Conservation (phyloP, 1,140 invertebrate genomes). For the Drosophila pseudoobscura region DNA sequence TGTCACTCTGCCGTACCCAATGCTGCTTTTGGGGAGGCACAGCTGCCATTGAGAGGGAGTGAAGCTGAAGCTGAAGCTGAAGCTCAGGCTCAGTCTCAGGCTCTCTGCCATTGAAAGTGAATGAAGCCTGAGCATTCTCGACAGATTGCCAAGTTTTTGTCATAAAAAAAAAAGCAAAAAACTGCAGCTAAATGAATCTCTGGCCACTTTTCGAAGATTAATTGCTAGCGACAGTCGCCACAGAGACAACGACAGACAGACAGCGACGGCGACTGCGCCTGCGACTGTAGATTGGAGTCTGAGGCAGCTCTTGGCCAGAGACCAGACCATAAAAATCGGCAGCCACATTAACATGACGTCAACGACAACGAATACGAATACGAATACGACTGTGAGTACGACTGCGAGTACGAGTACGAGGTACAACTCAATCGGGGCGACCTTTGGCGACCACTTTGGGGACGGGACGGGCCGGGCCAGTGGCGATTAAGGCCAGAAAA, state of each 20-base stretch:
- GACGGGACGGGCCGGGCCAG: conserved; percentile 19
- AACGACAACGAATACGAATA: conserved; percentile 52
- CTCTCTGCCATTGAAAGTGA: conserved; percentile 75
- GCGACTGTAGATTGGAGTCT: background rate
- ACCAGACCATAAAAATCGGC: conserved; percentile 73
- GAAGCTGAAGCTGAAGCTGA: conserved; percentile 11
- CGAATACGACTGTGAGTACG: conserved; percentile 8
- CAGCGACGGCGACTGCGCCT: too few species aligned
- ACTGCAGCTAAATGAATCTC: conserved; percentile 44
- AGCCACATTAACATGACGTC: conserved; percentile 62
- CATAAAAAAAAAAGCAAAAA: conserved; percentile 34
- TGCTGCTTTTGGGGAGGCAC: too few species aligned
- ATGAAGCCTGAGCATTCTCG: conserved; percentile 72
- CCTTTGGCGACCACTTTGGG: conserved; percentile 27
- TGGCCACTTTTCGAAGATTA: conserved; percentile 75
- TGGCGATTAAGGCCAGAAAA: conserved; percentile 57
- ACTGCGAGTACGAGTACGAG: conserved; percentile 11
- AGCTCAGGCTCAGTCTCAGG: conserved; percentile 2
- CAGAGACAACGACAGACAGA: background rate
- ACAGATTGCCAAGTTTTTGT: conserved; percentile 77
- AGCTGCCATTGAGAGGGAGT: too few species aligned
- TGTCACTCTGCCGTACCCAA: too few species aligned
- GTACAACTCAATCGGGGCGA: conserved; percentile 65
- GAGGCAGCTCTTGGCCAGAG: conserved; percentile 11
- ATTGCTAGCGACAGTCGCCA: conserved; percentile 78